These are phyloP conservation scores for Isotomurus palustris DNA, from an alignment of 2,888 invertebrate genomes.

Conservation along the genomic window DNA sequence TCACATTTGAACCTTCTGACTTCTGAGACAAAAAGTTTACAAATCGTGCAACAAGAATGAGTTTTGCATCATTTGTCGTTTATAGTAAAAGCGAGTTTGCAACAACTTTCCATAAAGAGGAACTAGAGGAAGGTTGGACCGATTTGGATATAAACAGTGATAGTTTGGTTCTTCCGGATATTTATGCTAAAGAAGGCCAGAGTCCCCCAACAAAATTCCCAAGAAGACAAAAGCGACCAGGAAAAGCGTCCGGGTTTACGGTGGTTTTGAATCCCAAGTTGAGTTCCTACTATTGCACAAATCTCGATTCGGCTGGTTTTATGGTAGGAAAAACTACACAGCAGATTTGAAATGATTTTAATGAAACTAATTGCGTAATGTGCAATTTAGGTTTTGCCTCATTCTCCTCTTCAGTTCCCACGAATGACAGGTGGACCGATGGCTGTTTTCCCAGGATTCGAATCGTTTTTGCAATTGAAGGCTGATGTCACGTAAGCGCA, in stretches of 20 bases:
- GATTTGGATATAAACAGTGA: constrained; percentile 9
- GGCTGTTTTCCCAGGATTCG: constrained; percentile 30
- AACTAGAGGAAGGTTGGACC: constrained; percentile 17
- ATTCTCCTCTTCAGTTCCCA: constrained; percentile 24
- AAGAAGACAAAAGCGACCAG: constrained; percentile 31
- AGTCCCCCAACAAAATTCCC: constrained; percentile 15
- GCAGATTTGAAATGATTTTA: not conserved
- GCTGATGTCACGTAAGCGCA: too few species aligned
- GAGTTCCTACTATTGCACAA: constrained; percentile 41
- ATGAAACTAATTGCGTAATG: too few species aligned
- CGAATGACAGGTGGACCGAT: constrained; percentile 26
- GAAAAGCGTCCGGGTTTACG: constrained; percentile 39
- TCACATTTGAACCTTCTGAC: too few species aligned
- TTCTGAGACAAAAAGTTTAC: too few species aligned
- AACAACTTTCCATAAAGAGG: too few species aligned
- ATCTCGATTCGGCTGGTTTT: constrained; percentile 36
- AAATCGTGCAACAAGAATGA: too few species aligned
- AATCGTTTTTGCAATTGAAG: constrained; percentile 32
- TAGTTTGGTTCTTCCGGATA: constrained; percentile 10
- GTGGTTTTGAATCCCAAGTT: constrained; percentile 40
- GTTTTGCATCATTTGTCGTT: too few species aligned
- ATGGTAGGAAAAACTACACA: constrained; percentile 9
- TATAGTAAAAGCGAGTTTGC: too few species aligned
- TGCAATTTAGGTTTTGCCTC: not conserved
- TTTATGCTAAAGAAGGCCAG: not conserved